These are phyloP conservation scores for Sparidentex hasta DNA, from an alignment of 2,797 vertebrate species.

Conservation along the genomic window DNA sequence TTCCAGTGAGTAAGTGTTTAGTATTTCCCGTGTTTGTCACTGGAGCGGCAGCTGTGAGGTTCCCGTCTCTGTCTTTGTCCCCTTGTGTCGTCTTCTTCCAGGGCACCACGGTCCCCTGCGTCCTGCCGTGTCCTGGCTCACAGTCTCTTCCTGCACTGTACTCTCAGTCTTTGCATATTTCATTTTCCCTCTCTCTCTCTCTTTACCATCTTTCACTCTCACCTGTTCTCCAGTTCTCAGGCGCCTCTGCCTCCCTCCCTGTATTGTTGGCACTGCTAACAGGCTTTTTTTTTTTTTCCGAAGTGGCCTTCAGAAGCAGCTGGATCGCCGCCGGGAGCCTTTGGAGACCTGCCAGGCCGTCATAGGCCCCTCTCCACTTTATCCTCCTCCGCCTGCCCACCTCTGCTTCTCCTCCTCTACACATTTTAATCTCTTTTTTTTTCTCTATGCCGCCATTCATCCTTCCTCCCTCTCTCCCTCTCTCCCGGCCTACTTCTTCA, in stretches of 20 bases:
- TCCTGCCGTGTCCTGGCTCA: neutral
- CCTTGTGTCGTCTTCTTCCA: slow-evolving; percentile 8
- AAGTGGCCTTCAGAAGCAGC: slow-evolving; percentile 68
- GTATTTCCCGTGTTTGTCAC: slow-evolving; percentile 10
- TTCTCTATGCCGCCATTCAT: neutral
- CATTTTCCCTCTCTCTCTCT: neutral
- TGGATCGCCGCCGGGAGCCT: slow-evolving; percentile 54
- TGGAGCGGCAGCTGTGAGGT: neutral
- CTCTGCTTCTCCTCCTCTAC: slow-evolving; percentile 42
- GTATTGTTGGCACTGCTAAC: slow-evolving; percentile 53
- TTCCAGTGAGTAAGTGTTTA: neutral
- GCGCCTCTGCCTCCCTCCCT: slow-evolving; percentile 11
- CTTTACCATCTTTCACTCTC: slow-evolving; percentile 6
- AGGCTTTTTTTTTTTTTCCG: slow-evolving; percentile 46
- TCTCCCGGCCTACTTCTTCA: neutral
- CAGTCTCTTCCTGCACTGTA: neutral
- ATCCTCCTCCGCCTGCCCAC: slow-evolving; percentile 49
- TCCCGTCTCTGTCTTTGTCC: slow-evolving; percentile 1
- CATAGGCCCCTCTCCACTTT: slow-evolving; percentile 46
- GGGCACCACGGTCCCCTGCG: neutral
- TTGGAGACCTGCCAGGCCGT: slow-evolving; percentile 61
- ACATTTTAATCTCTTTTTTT: slow-evolving; percentile 45
- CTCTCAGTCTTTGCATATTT: neutral
- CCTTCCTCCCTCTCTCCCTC: slow-evolving; percentile 24
- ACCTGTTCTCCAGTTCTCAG: neutral